Percentiles rank a stretch among this genome's conserved stretches.
phyloP scores from a whole-genome alignment of 2,888 invertebrate species.

The Criorhina ranunculi region DNA sequence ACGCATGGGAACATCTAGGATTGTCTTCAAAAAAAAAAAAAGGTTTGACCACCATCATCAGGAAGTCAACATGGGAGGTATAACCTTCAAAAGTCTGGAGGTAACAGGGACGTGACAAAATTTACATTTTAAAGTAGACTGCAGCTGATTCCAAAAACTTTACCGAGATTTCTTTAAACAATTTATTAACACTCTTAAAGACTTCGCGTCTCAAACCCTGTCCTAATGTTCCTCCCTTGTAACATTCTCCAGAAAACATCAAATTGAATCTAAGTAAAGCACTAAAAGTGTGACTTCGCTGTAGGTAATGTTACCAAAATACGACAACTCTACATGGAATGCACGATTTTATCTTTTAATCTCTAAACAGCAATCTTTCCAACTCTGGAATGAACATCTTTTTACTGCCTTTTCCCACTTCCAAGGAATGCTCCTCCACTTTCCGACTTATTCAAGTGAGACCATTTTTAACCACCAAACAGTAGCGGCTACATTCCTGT shows the following conservation, averaged over 20 bases:
- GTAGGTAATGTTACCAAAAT: constrained; percentile 7
- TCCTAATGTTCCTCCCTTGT: background rate
- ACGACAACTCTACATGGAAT: constrained; percentile 11
- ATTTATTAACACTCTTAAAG: too few relatives aligned
- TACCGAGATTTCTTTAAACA: background rate
- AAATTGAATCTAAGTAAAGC: background rate
- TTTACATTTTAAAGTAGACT: too few relatives aligned
- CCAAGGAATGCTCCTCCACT: constrained; percentile 1
- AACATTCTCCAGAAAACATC: background rate
- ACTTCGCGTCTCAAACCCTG: too few relatives aligned
- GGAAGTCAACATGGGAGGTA: too few relatives aligned
- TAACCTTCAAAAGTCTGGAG: too few relatives aligned
- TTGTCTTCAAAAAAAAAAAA: too few relatives aligned
- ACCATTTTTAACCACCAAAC: constrained; percentile 8
- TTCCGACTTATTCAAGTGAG: constrained; percentile 2
- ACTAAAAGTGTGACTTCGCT: background rate
- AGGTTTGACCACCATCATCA: too few relatives aligned
- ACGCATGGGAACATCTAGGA: too few relatives aligned
- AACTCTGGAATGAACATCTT: background rate
- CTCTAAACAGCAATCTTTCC: constrained; percentile 11
- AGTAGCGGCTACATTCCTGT: constrained; percentile 18
- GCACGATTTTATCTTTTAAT: constrained; percentile 13
- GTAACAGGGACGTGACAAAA: too few relatives aligned
- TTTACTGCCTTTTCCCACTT: constrained; percentile 16
- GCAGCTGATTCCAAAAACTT: background rate